A percentile compares a stretch with the other conserved stretches of the same genome.
Conservation (phyloP, 2,888 invertebrate species). For the Drosophila incognita region DNA sequence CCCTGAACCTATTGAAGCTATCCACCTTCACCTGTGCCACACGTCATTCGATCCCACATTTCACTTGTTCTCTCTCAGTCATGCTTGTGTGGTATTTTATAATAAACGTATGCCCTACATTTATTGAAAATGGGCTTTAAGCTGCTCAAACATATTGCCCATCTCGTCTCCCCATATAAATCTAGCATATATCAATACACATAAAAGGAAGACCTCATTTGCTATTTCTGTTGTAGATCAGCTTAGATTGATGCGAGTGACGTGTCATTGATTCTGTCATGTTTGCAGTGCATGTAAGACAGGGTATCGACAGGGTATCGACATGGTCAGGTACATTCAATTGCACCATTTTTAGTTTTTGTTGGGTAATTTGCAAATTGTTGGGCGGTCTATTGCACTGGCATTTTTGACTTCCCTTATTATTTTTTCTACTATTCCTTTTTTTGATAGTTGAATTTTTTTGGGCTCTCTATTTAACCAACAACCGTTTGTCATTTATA, state of each 20-base stretch:
- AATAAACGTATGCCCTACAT: background rate
- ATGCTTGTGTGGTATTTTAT: background rate
- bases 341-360: background rate
- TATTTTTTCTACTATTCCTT: constrained; percentile 12
- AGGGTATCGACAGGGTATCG: constrained; percentile 29
- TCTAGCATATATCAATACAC: background rate
- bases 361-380: constrained; percentile 35
- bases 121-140: background rate
- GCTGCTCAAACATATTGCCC: background rate
- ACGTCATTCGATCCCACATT: background rate
- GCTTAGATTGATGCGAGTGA: background rate
- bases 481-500: constrained; percentile 64
- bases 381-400: constrained; percentile 40
- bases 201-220: background rate
- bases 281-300: background rate
- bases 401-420: constrained; percentile 5
- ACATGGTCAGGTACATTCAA: background rate
- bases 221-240: background rate
- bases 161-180: background rate
- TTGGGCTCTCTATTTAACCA: constrained; percentile 47
- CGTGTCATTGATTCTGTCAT: background rate
- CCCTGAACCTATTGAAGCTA: background rate
- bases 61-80: constrained; percentile 10
- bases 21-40: background rate
- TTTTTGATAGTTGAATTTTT: constrained; percentile 41